These are phyloP conservation scores for Phrynocephalus guinanensis DNA, from an alignment of 2,797 vertebrate species.

Conservation along the genomic window DNA sequence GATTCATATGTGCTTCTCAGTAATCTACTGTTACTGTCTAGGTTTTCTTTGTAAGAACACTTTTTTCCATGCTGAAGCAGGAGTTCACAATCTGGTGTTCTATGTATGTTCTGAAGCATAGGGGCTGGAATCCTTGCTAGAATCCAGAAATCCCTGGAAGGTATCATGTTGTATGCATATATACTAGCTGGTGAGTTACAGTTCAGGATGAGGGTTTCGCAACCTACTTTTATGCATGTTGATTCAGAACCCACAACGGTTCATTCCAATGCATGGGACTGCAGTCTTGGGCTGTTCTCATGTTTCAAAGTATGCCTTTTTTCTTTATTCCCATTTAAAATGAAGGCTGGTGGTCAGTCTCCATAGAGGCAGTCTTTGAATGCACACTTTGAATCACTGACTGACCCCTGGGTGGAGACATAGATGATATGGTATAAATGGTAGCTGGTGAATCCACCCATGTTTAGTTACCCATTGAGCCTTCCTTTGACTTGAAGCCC, in stretches of 20 bases:
- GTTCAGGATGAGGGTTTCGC: background rate
- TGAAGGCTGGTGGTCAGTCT: background rate
- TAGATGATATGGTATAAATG: constrained; percentile 28
- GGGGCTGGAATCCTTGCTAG: background rate
- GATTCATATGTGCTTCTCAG: too few species aligned
- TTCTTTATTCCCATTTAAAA: background rate
- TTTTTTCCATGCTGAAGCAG: background rate
- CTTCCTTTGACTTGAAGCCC: background rate
- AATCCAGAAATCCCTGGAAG: background rate
- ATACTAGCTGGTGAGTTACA: too few species aligned
- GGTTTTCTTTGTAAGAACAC: background rate
- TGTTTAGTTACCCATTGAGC: background rate
- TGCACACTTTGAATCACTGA: background rate
- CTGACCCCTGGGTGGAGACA: constrained; percentile 12
- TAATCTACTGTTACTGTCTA: background rate
- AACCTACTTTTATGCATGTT: background rate
- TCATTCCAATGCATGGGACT: background rate
- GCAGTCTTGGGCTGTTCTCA: background rate
- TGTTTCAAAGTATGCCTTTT: background rate
- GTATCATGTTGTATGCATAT: background rate
- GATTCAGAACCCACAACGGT: background rate
- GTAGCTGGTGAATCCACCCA: background rate
- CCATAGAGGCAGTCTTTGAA: background rate
- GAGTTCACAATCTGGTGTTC: background rate
- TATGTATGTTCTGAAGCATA: background rate